Conservation (phyloP, 2,113 vertebrate genomes). For the Symphodus melops region DNA sequence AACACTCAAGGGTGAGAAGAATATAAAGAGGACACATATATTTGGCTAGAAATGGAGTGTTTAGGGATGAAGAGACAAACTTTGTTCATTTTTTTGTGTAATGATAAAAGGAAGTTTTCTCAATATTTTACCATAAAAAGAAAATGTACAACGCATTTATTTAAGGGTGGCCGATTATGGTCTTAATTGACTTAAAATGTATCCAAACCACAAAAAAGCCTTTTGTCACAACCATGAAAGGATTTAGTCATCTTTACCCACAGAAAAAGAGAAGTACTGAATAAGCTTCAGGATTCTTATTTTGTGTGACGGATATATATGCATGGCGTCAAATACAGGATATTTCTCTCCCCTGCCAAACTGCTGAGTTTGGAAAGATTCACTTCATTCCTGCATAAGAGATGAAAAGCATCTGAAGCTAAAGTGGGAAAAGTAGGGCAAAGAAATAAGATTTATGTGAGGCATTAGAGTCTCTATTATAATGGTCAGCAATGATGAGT, state of each 20-base stretch:
- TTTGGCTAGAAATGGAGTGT: slow-evolving; percentile 21
- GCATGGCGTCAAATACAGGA: slow-evolving; percentile 16
- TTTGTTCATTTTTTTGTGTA: slow-evolving; percentile 13
- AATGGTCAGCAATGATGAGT: slow-evolving; percentile 51
- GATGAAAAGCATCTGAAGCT: slow-evolving; percentile 37
- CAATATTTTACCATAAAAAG: slow-evolving; percentile 1
- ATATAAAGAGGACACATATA: slow-evolving; percentile 23
- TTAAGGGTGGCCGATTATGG: neutral
- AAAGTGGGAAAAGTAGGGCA: slow-evolving; percentile 57
- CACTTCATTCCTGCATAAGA: slow-evolving; percentile 19
- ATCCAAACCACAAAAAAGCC: neutral
- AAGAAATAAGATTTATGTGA: slow-evolving; percentile 37
- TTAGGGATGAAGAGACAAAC: slow-evolving; percentile 1
- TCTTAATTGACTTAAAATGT: slow-evolving; percentile 11
- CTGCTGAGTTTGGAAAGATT: slow-evolving; percentile 31
- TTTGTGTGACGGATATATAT: slow-evolving; percentile 26
- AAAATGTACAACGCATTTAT: slow-evolving; percentile 23
- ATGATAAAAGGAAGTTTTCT: slow-evolving; percentile 16
- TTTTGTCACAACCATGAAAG: slow-evolving; percentile 6
- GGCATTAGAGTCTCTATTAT: slow-evolving; percentile 46
- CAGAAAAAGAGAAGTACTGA: neutral
- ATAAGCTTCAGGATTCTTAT: slow-evolving; percentile 19
- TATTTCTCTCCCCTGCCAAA: slow-evolving; percentile 1
- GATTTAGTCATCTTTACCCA: slow-evolving; percentile 19
- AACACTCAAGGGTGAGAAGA: slow-evolving; percentile 27